Evolutionary conservation across 2,113 vertebrate species (phyloP), one percentile per base, ranked within the genome.

Genomic region (Eublepharis macularius): DNA sequence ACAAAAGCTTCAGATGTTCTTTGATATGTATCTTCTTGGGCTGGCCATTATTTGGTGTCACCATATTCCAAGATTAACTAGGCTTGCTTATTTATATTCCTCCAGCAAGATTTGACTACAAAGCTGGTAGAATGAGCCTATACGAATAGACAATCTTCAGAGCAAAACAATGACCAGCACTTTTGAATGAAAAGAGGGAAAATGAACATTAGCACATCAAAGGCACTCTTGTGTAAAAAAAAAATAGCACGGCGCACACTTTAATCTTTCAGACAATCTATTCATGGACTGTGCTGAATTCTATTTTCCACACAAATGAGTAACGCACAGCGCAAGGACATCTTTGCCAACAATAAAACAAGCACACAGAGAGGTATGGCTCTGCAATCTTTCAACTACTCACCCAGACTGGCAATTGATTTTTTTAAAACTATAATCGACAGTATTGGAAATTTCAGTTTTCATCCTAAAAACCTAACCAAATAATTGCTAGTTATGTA

Each of bases 171-270:
- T 94, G 94, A 94, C 93, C 93, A 95, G 95, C 96, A 97, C 96
- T 98, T 97, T 80, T 94, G 94, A 96, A 95, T 96, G 94, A 97
- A 97, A 95, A 94, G 95, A 94, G 90, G 94, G 95, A 96, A 95
- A 94, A 95, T 90, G 87, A 94, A 76, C 94, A 98, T 98, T 98
- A 97, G 96, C 97, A 98, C 97, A 99, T 99, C 98, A 99, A 99
- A 99, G 97, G 94, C 88, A 84, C 91, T 93, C 88, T 93, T 95
- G 96, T 95, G 95, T 88, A 96, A 96, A 95, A 96, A 94, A 95
- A 91, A 95, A 96, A 95, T 94, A 95, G 96, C 96, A 96, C 88
- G 95, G 97, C 95, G 94, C 96, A 96, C 96, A 97, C 97, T 98
- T 98, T 97, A 97, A 97, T 98, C 97, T 98, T 96, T 96, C 95